These are phyloP conservation scores for Ochotona princeps DNA, from an alignment of 2,113 vertebrate species.

Conservation along the genomic window DNA sequence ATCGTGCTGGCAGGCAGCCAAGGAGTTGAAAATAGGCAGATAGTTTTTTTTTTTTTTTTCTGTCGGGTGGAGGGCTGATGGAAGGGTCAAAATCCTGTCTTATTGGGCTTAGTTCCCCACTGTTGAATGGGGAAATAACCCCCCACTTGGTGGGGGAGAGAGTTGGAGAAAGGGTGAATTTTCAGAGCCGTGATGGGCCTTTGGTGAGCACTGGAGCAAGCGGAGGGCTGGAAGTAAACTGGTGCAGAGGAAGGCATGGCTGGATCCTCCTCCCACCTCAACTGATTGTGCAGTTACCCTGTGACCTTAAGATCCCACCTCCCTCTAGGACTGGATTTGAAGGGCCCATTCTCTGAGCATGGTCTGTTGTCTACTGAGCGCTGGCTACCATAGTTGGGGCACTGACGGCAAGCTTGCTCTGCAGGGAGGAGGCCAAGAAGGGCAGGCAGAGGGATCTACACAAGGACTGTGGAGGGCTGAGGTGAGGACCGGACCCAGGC, in stretches of 20 bases:
- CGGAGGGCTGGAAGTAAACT: background rate
- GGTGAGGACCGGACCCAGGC: background rate
- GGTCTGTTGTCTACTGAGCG: background rate
- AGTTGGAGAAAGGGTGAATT: background rate
- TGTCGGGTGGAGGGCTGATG: background rate
- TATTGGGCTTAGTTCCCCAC: background rate
- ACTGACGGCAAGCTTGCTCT: background rate
- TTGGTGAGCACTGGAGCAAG: background rate
- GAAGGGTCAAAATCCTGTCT: constrained; percentile 32
- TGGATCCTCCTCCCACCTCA: background rate
- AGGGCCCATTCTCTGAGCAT: background rate
- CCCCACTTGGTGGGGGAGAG: background rate
- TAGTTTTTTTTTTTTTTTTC: background rate
- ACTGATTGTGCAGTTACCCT: background rate
- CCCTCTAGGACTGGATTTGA: background rate
- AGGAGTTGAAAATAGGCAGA: constrained; percentile 28
- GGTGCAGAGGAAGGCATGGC: background rate
- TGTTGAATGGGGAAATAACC: background rate
- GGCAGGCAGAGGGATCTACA: background rate
- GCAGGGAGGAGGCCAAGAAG: background rate
- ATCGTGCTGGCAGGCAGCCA: constrained; percentile 54
- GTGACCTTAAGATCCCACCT: background rate
- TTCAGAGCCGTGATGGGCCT: background rate
- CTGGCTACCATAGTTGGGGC: background rate
- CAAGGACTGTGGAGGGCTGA: background rate